These are phyloP conservation scores for Anadara kagoshimensis DNA, from an alignment of 1,140 invertebrate genomes.

Conservation along the genomic window DNA sequence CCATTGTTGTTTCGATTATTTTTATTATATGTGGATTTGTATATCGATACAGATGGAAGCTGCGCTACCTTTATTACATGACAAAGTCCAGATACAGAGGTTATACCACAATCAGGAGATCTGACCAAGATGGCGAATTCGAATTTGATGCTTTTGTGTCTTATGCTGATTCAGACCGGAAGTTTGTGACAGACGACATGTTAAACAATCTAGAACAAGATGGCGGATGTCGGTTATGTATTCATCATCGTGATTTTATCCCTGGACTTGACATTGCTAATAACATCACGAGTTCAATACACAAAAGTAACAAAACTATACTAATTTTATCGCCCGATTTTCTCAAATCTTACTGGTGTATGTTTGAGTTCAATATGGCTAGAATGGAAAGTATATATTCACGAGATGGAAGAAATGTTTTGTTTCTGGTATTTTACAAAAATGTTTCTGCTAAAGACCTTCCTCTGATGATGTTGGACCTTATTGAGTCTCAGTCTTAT, in stretches of 20 bases:
- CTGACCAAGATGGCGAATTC: slow-evolving; percentile 10
- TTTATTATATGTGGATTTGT: slow-evolving; percentile 12
- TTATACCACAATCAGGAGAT: neutral
- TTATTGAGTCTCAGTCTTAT: slow-evolving; percentile 44
- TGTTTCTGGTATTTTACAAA: slow-evolving; percentile 51
- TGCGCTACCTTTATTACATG: slow-evolving; percentile 54
- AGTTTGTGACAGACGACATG: slow-evolving; percentile 38
- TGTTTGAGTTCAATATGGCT: slow-evolving; percentile 79
- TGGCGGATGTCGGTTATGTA: slow-evolving; percentile 39
- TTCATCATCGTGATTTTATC: slow-evolving; percentile 58
- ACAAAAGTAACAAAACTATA: slow-evolving; percentile 78
- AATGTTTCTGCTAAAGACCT: slow-evolving; percentile 35
- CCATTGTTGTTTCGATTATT: slow-evolving; percentile 12
- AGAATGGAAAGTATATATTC: slow-evolving; percentile 52
- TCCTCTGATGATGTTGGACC: slow-evolving; percentile 44
- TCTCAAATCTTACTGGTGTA: slow-evolving; percentile 80
- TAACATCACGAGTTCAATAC: slow-evolving; percentile 79
- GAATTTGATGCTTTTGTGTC: slow-evolving; percentile 55
- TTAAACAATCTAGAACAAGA: slow-evolving; percentile 35
- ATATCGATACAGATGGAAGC: slow-evolving; percentile 47
- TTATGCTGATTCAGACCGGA: slow-evolving; percentile 47
- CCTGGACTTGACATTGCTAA: slow-evolving; percentile 76
- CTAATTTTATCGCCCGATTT: slow-evolving; percentile 80
- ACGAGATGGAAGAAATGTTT: slow-evolving; percentile 34
- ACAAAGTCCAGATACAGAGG: slow-evolving; percentile 28